Evolutionary conservation across 1,140 invertebrate genomes (phyloP), one percentile per base, ranked within the genome.

Genomic region (Temnothorax longispinosus): DNA sequence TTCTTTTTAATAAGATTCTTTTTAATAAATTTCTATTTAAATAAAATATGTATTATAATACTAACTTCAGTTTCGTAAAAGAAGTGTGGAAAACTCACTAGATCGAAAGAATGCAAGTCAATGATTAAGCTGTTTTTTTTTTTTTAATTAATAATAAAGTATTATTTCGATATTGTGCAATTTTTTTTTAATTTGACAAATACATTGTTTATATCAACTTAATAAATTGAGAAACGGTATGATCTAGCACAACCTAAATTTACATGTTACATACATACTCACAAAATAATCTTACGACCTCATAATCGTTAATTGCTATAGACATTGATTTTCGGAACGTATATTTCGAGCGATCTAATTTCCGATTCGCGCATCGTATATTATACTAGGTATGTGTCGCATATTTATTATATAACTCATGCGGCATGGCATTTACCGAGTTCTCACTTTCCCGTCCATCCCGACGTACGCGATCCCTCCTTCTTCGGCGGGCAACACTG

Each of bases 401-500:
- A 44, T 44, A 74, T 84, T 84, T 84, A 84, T 84, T 84, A 84
- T 75, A 74, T 84, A 84, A 84, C n/a, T 72, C 67, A 52, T 58
- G 69, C 80, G 54, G 80, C 54, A 13, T 32, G 15, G 64, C 77
- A 60, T 75, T 84, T 60, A 62, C 80, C 69, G 80, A 75, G 69
- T 84, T 84, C 69, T 86, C 52, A 87, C 87, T 87, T 87, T 87
- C 87, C 72, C 82, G 52, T 72, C 82, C 47, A 87, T 82, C 47
- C 65, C 64, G 50, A 35, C n/a, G 44, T 78, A 47, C 80, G 13
- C 47, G 86, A 64, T 81, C 89, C 86, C 86, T 74, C 71, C 86
- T 90, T 88, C 76, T 78, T 81, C 76, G 65, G 44, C 60, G 58
- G 71, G 76, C 89, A 88, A 88, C 89, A 88, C 69, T 92, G 91